These are phyloP conservation scores for Drosophila pseudoananassae DNA, from an alignment of 1,140 invertebrate genomes.

Conservation along the genomic window DNA sequence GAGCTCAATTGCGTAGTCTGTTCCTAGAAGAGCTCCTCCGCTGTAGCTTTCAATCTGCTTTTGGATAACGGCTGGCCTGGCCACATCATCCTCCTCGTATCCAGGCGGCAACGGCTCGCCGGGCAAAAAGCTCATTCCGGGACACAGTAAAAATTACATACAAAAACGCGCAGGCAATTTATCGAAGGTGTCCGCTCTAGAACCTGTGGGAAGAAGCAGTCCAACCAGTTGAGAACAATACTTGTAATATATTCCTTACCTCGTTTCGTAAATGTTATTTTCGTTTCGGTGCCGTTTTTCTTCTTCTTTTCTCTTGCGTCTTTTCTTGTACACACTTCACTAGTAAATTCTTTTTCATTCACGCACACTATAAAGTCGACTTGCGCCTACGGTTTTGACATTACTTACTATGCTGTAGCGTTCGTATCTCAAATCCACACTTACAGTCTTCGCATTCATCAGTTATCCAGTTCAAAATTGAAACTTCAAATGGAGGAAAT, in stretches of 20 bases:
- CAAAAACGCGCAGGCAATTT: background rate
- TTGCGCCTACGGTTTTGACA: background rate
- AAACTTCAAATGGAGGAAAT: too few relatives aligned
- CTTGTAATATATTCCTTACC: background rate
- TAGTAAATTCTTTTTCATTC: background rate
- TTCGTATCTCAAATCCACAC: background rate
- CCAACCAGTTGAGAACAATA: background rate
- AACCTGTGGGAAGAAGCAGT: background rate
- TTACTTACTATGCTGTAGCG: background rate
- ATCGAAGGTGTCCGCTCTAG: background rate
- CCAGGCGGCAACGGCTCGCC: slow-evolving; percentile 90
- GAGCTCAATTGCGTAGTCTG: slow-evolving; percentile 90
- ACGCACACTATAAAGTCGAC: background rate
- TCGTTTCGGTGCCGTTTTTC: background rate
- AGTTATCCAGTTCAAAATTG: background rate
- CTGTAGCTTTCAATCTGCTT: slow-evolving; percentile 85
- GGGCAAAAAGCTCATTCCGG: slow-evolving; percentile 85
- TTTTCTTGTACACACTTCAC: slow-evolving; percentile 1
- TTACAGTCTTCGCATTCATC: background rate
- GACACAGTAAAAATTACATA: background rate
- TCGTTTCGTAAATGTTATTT: background rate
- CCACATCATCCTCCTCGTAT: slow-evolving; percentile 88
- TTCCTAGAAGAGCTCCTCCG: slow-evolving; percentile 85
- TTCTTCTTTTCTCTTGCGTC: background rate
- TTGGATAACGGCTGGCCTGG: slow-evolving; percentile 86